Evolutionary conservation across 2,797 vertebrate species (phyloP).

Genomic region (Halcyon badia): DNA sequence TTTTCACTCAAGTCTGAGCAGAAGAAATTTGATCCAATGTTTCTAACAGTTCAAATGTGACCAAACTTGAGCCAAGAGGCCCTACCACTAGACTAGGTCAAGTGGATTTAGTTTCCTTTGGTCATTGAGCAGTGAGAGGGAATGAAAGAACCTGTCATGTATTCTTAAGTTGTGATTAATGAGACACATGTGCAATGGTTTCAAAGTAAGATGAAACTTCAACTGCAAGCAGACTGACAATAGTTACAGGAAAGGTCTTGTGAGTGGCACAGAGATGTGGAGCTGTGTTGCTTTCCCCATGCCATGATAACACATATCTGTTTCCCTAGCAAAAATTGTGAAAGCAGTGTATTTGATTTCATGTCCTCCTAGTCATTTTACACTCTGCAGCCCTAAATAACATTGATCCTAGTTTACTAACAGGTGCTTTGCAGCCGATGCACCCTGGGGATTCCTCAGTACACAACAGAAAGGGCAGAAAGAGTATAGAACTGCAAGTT

Average conservation of each 20-base stretch:
- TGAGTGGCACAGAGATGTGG: not conserved
- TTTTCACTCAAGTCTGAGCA: not conserved
- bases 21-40: not conserved
- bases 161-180: constrained; percentile 32
- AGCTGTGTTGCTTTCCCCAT: not conserved
- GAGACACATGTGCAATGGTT: not conserved
- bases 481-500: not conserved
- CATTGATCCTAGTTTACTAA: not conserved
- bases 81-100: not conserved
- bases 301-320: not conserved
- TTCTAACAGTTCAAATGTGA: not conserved
- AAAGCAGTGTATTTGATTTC: not conserved
- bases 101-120: not conserved
- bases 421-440: not conserved
- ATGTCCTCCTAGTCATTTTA: not conserved
- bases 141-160: constrained; percentile 32
- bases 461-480: not conserved
- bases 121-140: not conserved
- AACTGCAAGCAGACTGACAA: not conserved
- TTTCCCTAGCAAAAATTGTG: not conserved
- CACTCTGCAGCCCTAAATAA: not conserved
- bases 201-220: constrained; percentile 20
- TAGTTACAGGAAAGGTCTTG: not conserved
- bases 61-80: not conserved
- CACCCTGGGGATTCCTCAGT: not conserved